These are phyloP conservation scores for Hedychridium roseum DNA, from an alignment of 2,888 invertebrate genomes.

Conservation along the genomic window DNA sequence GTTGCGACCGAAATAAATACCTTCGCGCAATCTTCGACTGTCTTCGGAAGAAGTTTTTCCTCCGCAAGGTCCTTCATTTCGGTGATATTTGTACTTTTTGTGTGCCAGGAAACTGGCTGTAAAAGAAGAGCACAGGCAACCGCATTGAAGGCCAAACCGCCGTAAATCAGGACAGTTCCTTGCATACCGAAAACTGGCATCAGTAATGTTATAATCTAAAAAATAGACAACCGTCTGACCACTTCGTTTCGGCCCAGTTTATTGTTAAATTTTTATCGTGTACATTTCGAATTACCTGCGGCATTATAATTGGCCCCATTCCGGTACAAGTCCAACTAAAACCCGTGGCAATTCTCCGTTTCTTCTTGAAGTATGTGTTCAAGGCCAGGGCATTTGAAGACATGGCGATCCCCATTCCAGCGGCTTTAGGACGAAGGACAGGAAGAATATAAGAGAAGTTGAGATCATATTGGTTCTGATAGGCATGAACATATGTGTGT, in stretches of 20 bases:
- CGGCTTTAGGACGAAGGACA: slow-evolving; percentile 60
- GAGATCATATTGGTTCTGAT: background rate
- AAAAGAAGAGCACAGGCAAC: slow-evolving; percentile 73
- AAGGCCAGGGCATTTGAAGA: slow-evolving; percentile 76
- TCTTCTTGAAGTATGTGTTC: slow-evolving; percentile 77
- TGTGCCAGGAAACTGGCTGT: slow-evolving; percentile 80
- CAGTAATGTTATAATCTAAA: slow-evolving; percentile 71
- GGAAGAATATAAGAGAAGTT: slow-evolving; percentile 8
- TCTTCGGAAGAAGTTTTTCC: background rate
- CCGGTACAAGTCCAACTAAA: slow-evolving; percentile 77
- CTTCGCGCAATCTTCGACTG: no score
- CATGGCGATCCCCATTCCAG: slow-evolving; percentile 73
- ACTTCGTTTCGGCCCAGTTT: background rate
- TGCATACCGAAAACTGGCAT: slow-evolving; percentile 71
- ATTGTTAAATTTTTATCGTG: background rate
- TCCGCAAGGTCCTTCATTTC: background rate
- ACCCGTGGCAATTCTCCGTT: slow-evolving; percentile 75
- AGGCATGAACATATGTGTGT: background rate
- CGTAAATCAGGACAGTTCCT: slow-evolving; percentile 73
- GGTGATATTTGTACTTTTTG: slow-evolving; percentile 62
- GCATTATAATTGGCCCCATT: slow-evolving; percentile 77
- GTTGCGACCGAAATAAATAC: no score
- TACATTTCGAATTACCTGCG: slow-evolving; percentile 63
- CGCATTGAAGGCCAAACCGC: slow-evolving; percentile 74
- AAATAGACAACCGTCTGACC: background rate